Evolutionary conservation across 2,797 vertebrate genomes (phyloP), one percentile per base, ranked within the genome.

Genomic region (Notolabrus celidotus): DNA sequence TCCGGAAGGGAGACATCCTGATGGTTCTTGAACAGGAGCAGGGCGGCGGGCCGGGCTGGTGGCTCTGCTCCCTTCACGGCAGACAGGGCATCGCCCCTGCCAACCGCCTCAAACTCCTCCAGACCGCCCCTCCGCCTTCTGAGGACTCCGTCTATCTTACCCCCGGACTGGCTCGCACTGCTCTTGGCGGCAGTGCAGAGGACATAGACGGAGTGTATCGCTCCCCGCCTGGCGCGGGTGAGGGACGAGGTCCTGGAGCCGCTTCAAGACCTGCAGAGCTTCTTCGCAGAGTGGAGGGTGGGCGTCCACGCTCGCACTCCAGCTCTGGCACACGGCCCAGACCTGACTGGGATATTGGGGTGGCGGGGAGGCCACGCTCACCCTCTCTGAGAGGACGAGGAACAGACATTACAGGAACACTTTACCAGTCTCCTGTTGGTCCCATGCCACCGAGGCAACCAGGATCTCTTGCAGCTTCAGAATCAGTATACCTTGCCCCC

Each of bases 11-110:
- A 0, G 97, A 98, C 34, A 96, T 98, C 77, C 92, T 98, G 36
- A 96, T 96, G 92, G 96, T 98, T 19, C 92, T 98, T 38, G 95
- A 97, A 49, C 91, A 92, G 47, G 94, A 96, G 88, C 93, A 94
- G 52, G 89, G 90, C 0, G 94, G 94, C 0, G 94, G 95, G 0
- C 94, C 95, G 0, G 95, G 96, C 0, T 97, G 97, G 89, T 98
- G 96, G 96, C 94, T 96, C 22, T 98, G 97, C 79, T 97, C 96
- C 2, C 86, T 98, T 36, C 95, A 96, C 0, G 97, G 97, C 19
- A 93, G 96, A 31, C 96, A 97, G 86, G 97, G 97, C 34, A 97
- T 98, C 1, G 97, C 96, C 55, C 97, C 97, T 0, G 96, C 96
- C 69, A 98, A 98, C 86, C 91, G 97, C 51, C 95, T 98, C 63